phyloP scores from a whole-genome alignment of 2,113 vertebrate genomes.

The Pogonocichla stellata region DNA sequence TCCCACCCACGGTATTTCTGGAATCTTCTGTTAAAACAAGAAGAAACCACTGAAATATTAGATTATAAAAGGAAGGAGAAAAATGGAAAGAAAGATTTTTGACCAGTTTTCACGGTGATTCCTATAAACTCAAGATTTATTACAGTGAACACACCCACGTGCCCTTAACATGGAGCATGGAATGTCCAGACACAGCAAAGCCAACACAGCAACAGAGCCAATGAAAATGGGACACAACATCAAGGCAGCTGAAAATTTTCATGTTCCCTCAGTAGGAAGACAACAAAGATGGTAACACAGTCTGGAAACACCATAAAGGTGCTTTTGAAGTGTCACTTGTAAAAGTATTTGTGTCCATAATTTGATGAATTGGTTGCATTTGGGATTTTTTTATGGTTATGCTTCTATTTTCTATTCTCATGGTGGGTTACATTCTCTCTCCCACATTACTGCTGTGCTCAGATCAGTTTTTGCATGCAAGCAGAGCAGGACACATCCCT shows the following conservation, averaged over 20 bases:
- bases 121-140: neutral
- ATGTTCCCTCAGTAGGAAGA: neutral
- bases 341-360: neutral
- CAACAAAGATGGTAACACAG: rapidly evolving
- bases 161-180: rapidly evolving
- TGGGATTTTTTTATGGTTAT: neutral
- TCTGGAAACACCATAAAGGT: neutral
- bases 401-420: rapidly evolving
- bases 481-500: neutral
- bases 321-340: neutral
- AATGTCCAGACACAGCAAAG: neutral
- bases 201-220: neutral
- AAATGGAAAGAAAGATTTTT: neutral
- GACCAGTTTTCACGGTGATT: neutral
- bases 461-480: neutral
- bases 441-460: neutral
- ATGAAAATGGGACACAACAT: rapidly evolving
- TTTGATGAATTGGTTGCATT: neutral
- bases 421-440: neutral
- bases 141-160: neutral
- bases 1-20: neutral
- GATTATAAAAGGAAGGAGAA: neutral
- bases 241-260: neutral
- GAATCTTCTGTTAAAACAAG: neutral
- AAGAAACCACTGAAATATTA: neutral